Evolutionary conservation across 1,140 invertebrate species (phyloP), one percentile per base, ranked within the genome.

Genomic region (Sipha flava): DNA sequence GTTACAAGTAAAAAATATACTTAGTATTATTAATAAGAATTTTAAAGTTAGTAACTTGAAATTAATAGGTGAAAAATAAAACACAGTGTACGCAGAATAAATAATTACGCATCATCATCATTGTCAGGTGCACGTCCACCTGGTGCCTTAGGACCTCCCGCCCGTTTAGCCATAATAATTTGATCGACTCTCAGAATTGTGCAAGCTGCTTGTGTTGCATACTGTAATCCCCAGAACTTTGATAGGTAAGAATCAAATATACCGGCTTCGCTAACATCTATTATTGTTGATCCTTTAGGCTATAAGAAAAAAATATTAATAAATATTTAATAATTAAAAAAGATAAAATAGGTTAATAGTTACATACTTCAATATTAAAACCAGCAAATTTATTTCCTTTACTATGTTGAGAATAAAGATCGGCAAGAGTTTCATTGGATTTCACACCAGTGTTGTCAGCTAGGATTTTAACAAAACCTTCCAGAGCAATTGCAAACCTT

Each of bases 121-220:
- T 77, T 77, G n/a, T 77, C 34, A n/a, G 73, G 52, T 57, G 52
- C 52, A 40, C 73, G 52, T 40, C 73, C 73, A 59, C 52, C 73
- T 7, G 90, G 90, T 1, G 93, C 88, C 87, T 98, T 97, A 1
- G 97, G 97, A 68, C 97, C 97, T 79, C 97, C 97, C 23, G 96
- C 96, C 84, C 92, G 89, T 87, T 98, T 99, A 1, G 97, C 95
- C 95, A 98, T 98, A 80, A 99, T 98, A 81, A 99, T 98, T 87
- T 98, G 93, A 88, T 99, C 97, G n/a, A 99, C 95, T 86, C 94
- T 92, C 5, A 99, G 88, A 83, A 99, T 93, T 0, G 97, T 98
- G 73, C 91, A 91, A 1, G 97, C 96, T 16, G 95, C 95, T 82
- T 93, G 90, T 0, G 95, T 93, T 1, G 98, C 96, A 87, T 98